A percentile compares a stretch with the other conserved stretches of the same genome.
phyloP scores from a whole-genome alignment of 2,888 invertebrate genomes.

The Trachelus iudaicus region DNA sequence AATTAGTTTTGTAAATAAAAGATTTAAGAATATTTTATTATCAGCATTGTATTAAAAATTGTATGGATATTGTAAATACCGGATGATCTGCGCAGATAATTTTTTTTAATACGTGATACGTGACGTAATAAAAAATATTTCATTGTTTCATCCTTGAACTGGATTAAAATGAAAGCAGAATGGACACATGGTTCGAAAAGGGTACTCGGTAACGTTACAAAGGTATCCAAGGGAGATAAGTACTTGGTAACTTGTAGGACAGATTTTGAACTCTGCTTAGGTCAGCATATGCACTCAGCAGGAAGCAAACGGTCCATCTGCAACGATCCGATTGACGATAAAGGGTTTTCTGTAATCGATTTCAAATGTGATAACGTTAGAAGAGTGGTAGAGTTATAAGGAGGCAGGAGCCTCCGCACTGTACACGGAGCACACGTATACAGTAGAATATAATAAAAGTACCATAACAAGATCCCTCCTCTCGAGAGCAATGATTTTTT shows the following conservation, averaged over 20 bases:
- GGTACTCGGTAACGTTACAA: conserved; percentile 56
- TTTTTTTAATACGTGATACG: neutral
- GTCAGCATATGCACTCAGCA: conserved; percentile 60
- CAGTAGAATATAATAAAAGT: neutral
- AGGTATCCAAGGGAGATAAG: conserved; percentile 65
- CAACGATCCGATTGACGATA: conserved; percentile 51
- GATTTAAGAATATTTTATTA: neutral
- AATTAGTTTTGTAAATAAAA: neutral
- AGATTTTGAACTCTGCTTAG: conserved; percentile 59
- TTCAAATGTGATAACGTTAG: conserved; percentile 45
- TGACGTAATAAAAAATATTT: neutral
- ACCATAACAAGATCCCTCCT: neutral
- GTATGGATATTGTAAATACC: neutral
- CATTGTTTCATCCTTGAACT: neutral
- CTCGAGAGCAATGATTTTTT: conserved; percentile 14
- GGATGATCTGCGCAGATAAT: neutral
- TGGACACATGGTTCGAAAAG: conserved; percentile 59
- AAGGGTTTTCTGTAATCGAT: conserved; percentile 50
- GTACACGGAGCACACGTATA: neutral
- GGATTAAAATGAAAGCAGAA: conserved; percentile 22
- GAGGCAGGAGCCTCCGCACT: conserved; percentile 8
- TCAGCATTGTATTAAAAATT: neutral
- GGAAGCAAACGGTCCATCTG: conserved; percentile 53
- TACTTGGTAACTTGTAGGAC: conserved; percentile 51
- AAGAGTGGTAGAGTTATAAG: conserved; percentile 14